Evolutionary conservation across 2,888 invertebrate genomes (phyloP), one percentile per base, ranked within the genome.

Genomic region (Caenorhabditis sp.): DNA sequence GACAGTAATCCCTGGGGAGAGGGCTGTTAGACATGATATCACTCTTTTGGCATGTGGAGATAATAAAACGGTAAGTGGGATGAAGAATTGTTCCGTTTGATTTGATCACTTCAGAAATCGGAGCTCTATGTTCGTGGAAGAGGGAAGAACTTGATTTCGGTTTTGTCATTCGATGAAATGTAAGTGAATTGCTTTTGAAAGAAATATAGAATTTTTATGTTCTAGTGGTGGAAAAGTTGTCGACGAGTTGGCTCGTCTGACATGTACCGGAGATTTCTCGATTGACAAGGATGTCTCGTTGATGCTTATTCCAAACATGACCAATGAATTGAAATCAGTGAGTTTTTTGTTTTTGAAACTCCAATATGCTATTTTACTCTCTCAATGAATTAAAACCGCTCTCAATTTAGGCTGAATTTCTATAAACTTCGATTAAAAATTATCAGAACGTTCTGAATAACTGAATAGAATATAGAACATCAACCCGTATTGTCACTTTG

Each of bases 201-300:
- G 14, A 26, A 26, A 22, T 8, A 35, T 6, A 35, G 4, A 4
- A 35, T 6, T 6, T 38, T 31, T 58, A 14, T 14, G 14, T 68
- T 69, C 41, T 61, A 86, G 84, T 26, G 85, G 84, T 38, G 22
- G 68, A 14, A 54, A 82, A 41, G 80, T 79, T 2, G 79, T 88
- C 0, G 63, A 75, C 26, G 68, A 85, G 56, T 58, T 86, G 68
- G 84, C 86, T 28, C 61, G 68, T 31, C 61, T 88, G 22, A 86
- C 86, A 4, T 88, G 87, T 35, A 70, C 75, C 8, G 84, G 83
- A 14, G 80, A 88, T 38, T 87, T 87, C 28, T 76, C 76, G 5
- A 70, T 87, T 44, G 87, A 87, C 26, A 68, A 82, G 16, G 79
- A 80, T 54, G 38, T 85, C 2, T 73, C 83, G 0, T 41, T 87